These are phyloP conservation scores for Lacanobia wlatinum DNA, from an alignment of 2,888 invertebrate species.

Conservation along the genomic window DNA sequence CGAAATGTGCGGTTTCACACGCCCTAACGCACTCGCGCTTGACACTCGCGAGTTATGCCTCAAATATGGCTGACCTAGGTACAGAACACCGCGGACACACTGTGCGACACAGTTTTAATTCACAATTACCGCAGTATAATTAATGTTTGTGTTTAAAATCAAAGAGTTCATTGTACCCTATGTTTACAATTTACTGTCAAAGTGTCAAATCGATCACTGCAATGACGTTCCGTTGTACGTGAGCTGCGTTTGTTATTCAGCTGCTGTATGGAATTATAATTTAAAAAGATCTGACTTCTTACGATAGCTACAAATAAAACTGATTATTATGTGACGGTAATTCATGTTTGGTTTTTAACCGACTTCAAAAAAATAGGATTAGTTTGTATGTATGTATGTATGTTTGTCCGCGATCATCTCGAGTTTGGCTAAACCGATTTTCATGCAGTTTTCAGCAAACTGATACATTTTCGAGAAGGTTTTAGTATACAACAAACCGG, in stretches of 20 bases:
- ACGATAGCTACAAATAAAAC: neutral
- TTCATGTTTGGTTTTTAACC: too few relatives aligned
- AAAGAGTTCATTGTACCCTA: conserved; percentile 83
- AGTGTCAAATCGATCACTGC: conserved; percentile 67
- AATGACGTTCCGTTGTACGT: conserved; percentile 45
- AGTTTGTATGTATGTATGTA: too few relatives aligned
- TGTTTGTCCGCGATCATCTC: too few relatives aligned
- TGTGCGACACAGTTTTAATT: conserved; percentile 74
- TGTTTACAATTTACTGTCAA: conserved; percentile 81
- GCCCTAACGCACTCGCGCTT: conserved; percentile 68
- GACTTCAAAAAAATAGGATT: too few relatives aligned
- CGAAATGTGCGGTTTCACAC: conserved; percentile 66
- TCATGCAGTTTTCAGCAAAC: too few relatives aligned
- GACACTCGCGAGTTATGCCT: conserved; percentile 50
- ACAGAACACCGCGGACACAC: conserved; percentile 52
- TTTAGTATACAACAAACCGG: too few relatives aligned
- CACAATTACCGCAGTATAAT: conserved; percentile 72
- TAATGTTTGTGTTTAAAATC: conserved; percentile 69
- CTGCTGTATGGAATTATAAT: neutral
- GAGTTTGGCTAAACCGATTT: too few relatives aligned
- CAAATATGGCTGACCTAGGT: conserved; percentile 8
- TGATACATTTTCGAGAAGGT: too few relatives aligned
- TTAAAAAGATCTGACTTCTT: neutral
- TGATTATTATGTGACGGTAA: too few relatives aligned
- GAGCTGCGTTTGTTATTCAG: neutral